Evolutionary conservation across 2,113 vertebrate genomes (phyloP).

Genomic region (Trachemys scripta): DNA sequence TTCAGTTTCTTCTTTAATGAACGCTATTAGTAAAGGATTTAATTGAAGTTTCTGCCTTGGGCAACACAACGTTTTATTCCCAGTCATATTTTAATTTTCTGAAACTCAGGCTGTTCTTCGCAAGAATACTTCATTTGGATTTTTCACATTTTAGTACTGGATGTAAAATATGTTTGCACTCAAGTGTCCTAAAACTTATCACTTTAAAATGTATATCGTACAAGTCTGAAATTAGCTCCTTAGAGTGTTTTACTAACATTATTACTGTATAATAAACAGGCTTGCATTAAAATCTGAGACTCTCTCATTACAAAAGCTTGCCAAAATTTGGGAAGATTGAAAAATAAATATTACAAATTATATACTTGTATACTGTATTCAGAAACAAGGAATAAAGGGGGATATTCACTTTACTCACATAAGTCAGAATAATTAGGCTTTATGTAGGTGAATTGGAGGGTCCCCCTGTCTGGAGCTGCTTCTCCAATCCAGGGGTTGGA

Average conservation of each 20-base stretch:
- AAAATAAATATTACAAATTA: neutral
- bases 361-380: neutral
- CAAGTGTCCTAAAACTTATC: neutral
- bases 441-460: neutral
- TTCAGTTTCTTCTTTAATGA: slow-evolving; percentile 32
- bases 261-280: slow-evolving; percentile 7
- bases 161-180: neutral
- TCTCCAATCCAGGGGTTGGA: neutral
- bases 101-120: neutral
- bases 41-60: neutral
- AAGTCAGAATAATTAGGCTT: neutral
- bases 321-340: neutral
- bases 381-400: neutral
- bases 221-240: neutral
- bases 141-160: neutral
- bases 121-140: neutral
- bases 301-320: slow-evolving; percentile 2
- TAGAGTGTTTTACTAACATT: neutral
- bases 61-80: neutral
- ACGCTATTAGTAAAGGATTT: slow-evolving; percentile 39
- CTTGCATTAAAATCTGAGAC: neutral
- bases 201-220: neutral
- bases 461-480: fast-evolving
- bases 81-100: slow-evolving; percentile 2
- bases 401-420: neutral